phyloP scores from a whole-genome alignment of 2,797 vertebrate species.

The Epinephelus awoara region DNA sequence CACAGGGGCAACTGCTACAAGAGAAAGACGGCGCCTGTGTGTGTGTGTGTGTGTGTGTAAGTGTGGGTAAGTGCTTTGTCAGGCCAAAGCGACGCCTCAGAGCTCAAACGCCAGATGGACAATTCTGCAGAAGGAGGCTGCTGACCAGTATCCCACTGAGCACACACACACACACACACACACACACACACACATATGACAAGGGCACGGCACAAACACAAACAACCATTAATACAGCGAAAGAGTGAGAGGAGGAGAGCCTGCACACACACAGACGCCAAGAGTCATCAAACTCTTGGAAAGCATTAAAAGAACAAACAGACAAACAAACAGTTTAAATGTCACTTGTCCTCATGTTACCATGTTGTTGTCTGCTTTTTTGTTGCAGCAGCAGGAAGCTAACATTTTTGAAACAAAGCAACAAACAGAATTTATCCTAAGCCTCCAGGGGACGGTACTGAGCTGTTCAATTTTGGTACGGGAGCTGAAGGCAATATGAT shows the following conservation, averaged over 20 bases:
- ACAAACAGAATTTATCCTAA: not conserved
- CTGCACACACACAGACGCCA: not conserved
- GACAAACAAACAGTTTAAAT: constrained; percentile 24
- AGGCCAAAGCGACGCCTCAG: constrained; percentile 32
- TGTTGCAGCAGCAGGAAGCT: not conserved
- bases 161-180: not conserved
- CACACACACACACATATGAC: not conserved
- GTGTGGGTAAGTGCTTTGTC: constrained; percentile 45
- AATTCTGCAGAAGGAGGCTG: constrained; percentile 35
- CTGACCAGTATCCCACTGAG: constrained; percentile 48
- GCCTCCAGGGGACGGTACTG: not conserved
- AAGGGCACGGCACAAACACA: not conserved
- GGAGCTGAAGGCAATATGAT: not conserved
- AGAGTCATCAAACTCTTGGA: constrained; percentile 11
- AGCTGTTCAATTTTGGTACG: not conserved
- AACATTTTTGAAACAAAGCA: constrained; percentile 13
- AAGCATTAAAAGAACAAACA: constrained; percentile 22
- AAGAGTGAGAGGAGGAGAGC: not conserved
- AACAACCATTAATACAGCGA: not conserved
- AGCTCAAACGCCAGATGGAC: constrained; percentile 62
- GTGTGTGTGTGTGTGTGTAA: constrained; percentile 8
- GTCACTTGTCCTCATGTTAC: constrained; percentile 9
- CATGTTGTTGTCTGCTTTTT: not conserved
- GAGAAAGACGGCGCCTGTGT: not conserved
- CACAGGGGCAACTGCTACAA: not conserved